Evolutionary conservation across 2,113 vertebrate species (phyloP), one percentile per base, ranked within the genome.

Genomic region (Onychostruthus taczanowskii): DNA sequence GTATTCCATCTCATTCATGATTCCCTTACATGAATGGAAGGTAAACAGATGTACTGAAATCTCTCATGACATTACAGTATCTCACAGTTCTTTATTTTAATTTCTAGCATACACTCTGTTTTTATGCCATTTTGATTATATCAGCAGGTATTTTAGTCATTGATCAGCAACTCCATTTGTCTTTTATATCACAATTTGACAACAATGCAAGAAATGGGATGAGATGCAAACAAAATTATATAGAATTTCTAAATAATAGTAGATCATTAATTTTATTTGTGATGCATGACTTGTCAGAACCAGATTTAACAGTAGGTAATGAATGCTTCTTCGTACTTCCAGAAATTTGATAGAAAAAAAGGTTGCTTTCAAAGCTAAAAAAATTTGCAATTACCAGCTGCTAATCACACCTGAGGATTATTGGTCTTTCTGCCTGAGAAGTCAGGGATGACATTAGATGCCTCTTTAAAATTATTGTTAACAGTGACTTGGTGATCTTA

Each of bases 141-240:
- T 78, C 88, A 93, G 56, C 47, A 75, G 46, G 31, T 64, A 81
- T 87, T 59, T 78, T 61, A 75, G 39, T 74, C 47, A 93, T 56
- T 88, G 78, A 95, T 92, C 93, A 93, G 82, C 68, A 93, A 53
- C 41, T 94, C 56, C 47, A 75, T 67, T 95, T 94, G 72, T 81
- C 73, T 95, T 94, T 70, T 56, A 35, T 41, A 92, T 39, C 64
- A 84, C 26, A 90, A 64, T 81, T 92, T 88, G 76, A 89, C 83
- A 96, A 78, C 41, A 75, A 27, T 63, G 87, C 5, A 89, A 94
- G 78, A 91, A 94, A 93, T 22, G 30, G 59, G 63, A 94, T 22
- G 56, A 91, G 50, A 92, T 67, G 31, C 56, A 83, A 96, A 93
- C 64, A 93, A 93, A 95, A 81, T 61, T 27, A 72, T 61, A 86